Conservation (phyloP, 1,140 invertebrate species). For the Capitella teleta region DNA sequence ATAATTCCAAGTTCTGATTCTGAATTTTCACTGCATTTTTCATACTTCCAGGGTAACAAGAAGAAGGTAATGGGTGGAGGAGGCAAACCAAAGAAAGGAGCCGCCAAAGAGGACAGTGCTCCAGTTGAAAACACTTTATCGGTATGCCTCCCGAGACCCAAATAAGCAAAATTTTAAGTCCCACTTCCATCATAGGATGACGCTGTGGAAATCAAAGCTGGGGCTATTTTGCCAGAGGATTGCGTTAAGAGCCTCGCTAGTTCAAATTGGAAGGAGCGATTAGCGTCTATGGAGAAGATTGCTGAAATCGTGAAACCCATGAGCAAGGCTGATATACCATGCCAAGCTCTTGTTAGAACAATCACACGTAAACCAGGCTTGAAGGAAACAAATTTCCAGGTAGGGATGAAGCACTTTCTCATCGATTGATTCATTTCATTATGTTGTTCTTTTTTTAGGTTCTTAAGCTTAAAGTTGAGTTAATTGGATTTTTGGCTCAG, state of each 20-base stretch:
- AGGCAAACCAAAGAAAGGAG: constrained; percentile 16
- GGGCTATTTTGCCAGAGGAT: constrained; percentile 51
- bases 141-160: too few species aligned
- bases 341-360: constrained; percentile 62
- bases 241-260: constrained; percentile 59
- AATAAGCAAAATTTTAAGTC: too few species aligned
- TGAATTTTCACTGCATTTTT: too few species aligned
- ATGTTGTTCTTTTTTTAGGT: constrained; percentile 42
- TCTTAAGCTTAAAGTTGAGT: constrained; percentile 68
- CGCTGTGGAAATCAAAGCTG: constrained; percentile 58
- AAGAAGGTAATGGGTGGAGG: constrained; percentile 15
- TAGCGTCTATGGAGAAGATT: constrained; percentile 66
- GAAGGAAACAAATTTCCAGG: constrained; percentile 85
- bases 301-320: constrained; percentile 50
- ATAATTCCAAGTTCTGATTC: too few species aligned
- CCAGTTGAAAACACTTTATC: constrained; percentile 35
- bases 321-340: constrained; percentile 53
- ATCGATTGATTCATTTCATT: background rate
- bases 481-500: constrained; percentile 63
- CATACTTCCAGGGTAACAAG: constrained; percentile 12
- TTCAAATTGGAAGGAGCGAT: constrained; percentile 73
- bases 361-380: constrained; percentile 77
- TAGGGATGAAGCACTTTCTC: constrained; percentile 8
- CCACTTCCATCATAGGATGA: constrained; percentile 47
- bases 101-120: constrained; percentile 17